Evolutionary conservation across 2,888 invertebrate genomes (phyloP).

Genomic region (Xestia ashworthii): DNA sequence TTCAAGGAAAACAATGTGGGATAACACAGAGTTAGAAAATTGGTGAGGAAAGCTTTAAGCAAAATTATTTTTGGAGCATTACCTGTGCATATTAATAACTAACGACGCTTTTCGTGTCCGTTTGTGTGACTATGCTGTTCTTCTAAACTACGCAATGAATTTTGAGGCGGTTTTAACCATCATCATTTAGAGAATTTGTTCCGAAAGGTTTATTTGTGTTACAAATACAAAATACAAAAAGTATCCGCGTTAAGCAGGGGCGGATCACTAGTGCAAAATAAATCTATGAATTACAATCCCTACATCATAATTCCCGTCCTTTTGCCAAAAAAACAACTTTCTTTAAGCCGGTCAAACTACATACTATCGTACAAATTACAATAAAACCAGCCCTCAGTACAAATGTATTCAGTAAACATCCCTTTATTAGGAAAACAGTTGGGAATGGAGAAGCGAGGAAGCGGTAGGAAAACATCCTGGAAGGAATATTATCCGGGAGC

Average conservation of each 20-base stretch:
- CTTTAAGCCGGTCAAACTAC: not conserved
- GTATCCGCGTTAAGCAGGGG: not conserved
- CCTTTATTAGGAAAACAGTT: conserved; percentile 57
- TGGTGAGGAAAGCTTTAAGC: not conserved
- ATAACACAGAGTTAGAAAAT: not conserved
- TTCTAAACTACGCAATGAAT: not conserved
- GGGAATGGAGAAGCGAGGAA: conserved; percentile 52
- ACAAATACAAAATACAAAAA: not conserved
- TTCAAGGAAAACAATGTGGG: conserved; percentile 28
- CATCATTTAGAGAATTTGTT: not conserved
- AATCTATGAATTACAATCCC: not conserved
- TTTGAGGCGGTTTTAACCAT: not conserved
- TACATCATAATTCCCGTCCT: not conserved
- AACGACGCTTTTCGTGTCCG: not conserved
- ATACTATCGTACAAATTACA: conserved; percentile 18
- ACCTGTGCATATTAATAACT: not conserved
- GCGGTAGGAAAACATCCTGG: conserved; percentile 62
- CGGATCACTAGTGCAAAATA: not conserved
- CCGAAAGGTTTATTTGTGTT: not conserved
- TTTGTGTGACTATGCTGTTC: not conserved
- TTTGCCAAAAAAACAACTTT: conserved; percentile 16
- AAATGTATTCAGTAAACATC: conserved; percentile 58
- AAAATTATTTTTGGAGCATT: not conserved
- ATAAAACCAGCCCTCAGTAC: conserved; percentile 24
- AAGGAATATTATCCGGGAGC: conserved; percentile 40